Base-by-base conservation (phyloP, 2,888 invertebrate species). In the Cerastis rubricosa region DNA sequence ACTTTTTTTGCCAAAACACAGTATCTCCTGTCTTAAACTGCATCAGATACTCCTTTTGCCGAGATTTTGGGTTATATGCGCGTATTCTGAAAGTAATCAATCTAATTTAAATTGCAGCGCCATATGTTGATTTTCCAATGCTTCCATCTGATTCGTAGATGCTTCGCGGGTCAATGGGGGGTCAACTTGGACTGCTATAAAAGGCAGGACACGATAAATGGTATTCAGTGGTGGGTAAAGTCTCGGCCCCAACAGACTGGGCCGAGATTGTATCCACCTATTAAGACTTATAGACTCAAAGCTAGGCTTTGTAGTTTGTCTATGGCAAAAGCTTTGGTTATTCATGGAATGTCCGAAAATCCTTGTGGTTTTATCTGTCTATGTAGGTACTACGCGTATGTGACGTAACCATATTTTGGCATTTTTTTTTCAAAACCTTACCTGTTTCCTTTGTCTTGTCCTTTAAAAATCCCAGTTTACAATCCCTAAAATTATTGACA, bases 251-350 rank as follows among this genome's bases (percentile, higher is more conserved):
- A n/a, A 1, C 12, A 40, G 61, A 29, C 19, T n/a, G 40, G 51
- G 75, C 81, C 81, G 76, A 43, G 47, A 66, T n/a, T 22, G 4
- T 45, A 81, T 63, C 61, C 54, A 81, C 78, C 54, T 67, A 43
- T 45, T 40, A 66, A 40, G n/a, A 47, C 45, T 12, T 49, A 43
- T 7, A 63, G 17, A 47, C 19, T 51, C 9, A 29, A 64, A 71
- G 47, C 40, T 43, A n/a, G 11, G 14, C 47, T 54, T 47, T 54
- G 22, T n/a, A 14, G 40, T 25, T 22, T n/a, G 49, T 43, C 6
- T 35, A 14, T 47, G 8, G 1, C 51, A 45, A 40, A 25, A 19
- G 9, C 8, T 25, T 14, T 47, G 35, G 3, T 35, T 35, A 11
- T 11, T 51, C 29, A 35, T 5, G 47, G 19, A n/a, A n/a, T 35